These are phyloP conservation scores for Steromphala cineraria DNA, from an alignment of 2,888 invertebrate species.

Conservation along the genomic window DNA sequence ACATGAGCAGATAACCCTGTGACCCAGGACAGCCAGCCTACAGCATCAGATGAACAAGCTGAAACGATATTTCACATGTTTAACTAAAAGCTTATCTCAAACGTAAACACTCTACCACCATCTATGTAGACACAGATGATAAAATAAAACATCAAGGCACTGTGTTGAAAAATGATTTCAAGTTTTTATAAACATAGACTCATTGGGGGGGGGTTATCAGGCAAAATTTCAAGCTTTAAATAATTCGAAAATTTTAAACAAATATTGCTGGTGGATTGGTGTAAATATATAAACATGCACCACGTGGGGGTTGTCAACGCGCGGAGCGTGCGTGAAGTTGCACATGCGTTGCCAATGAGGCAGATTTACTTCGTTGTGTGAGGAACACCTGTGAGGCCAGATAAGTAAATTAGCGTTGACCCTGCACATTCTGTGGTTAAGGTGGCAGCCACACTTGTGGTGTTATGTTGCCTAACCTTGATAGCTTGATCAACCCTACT, in stretches of 20 bases:
- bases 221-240: background rate
- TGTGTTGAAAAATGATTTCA: no score
- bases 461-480: background rate
- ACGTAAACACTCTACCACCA: background rate
- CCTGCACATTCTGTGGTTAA: background rate
- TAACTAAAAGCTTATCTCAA: background rate
- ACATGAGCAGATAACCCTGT: no score
- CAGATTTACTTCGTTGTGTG: background rate
- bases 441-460: background rate
- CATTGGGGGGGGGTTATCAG: background rate
- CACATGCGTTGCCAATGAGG: background rate
- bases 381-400: background rate
- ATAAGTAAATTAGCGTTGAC: background rate
- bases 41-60: no score
- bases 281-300: background rate
- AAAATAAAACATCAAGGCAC: background rate
- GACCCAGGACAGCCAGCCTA: no score
- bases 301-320: background rate
- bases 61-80: background rate
- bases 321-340: background rate
- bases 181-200: background rate
- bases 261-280: background rate
- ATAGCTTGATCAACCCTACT: background rate
- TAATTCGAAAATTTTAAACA: background rate
- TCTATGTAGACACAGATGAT: background rate